Base-by-base conservation (phyloP, 2,113 vertebrate genomes). In the Myocastor coypus region DNA sequence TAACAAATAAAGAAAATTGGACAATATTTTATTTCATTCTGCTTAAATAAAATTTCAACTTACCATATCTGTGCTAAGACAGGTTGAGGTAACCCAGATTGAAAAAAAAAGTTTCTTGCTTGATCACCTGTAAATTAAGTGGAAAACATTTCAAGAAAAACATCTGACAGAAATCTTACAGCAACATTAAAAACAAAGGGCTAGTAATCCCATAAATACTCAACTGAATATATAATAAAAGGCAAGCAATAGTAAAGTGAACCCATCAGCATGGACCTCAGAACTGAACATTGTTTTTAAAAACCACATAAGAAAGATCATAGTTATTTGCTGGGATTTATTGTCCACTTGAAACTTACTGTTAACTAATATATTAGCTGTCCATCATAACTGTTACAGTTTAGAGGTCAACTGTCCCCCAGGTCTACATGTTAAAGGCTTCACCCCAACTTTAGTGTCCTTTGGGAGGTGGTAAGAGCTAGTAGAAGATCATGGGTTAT, bases 41-140 rank as follows among this genome's bases (percentile, higher is more conserved):
- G n/a, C 40, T 86, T 66, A 71, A 30, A 40, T 28, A 86, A 97
- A 77, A 89, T 66, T 94, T 13, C 93, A 94, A 98, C 99, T 99
- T 98, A 99, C 99, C 99, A 99, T 99, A 99, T 99, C 97, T 99
- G 99, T 98, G 99, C 99, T 97, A 99, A 98, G 97, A 99, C 99
- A n/a, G 99, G 99, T 22, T 99, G 99, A 97, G 99, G 99, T 98
- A 99, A 98, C 80, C 99, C 99, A 94, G 99, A 99, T 37, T 99
- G 99, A 93, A 99, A 99, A 98, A 99, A 99, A 97, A 99, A 99
- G 98, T 99, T 99, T 97, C 99, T 99, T 94, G 99, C 99, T 99
- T 99, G 99, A 98, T 99, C 99, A 98, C 99, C 99, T 99, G 97
- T 37, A 97, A 97, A 97, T 42, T 20, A 98, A 80, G 89, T 77